Base-by-base conservation (phyloP, 1,140 invertebrate species). In the Onthophagus taurus region DNA sequence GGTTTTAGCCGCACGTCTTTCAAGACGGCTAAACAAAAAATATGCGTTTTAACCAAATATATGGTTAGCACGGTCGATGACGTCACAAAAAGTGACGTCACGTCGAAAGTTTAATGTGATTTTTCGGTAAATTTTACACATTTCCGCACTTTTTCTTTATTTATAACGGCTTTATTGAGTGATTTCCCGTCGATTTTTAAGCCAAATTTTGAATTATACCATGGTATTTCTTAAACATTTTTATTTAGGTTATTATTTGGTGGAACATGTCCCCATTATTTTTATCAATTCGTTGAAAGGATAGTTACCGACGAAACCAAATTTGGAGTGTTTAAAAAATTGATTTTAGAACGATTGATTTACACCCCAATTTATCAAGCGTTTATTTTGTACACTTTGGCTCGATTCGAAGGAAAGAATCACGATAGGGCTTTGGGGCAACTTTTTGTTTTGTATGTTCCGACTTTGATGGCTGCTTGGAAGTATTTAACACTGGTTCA, bases 401-500 rank as follows among this genome's bases (percentile, higher is more conserved):
- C 80, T 1, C 60, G 79, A 48, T 75, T 85, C 44, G 81, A 85
- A 69, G 79, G 80, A 29, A 83, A 82, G 57, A 69, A 72, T 11
- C 78, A 83, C 48, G 54, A 66, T 24, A 61, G 66, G 6, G 74
- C 82, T 4, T 17, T 71, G 1, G 66, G 71, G 52, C 76, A 81
- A 48, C 53, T 82, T 12, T 58, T 72, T 51, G 69, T 67, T 26
- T 53, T 83, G 2, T 81, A 81, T 49, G 69, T 64, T 54, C 71
- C 74, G 1, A 61, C 83, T 29, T 55, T 85, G 14, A 63, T 65
- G 46, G 72, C 79, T 11, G 84, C 82, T 64, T 80, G 78, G 72
- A 80, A 77, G 58, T 83, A 78, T 63, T 53, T 85, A 11, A 83
- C 81, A 3, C 45, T 84, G 9, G 68, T 81, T 47, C 80, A 84